Conservation (phyloP, 2,888 invertebrate genomes). For the Sthenelais limicola region DNA sequence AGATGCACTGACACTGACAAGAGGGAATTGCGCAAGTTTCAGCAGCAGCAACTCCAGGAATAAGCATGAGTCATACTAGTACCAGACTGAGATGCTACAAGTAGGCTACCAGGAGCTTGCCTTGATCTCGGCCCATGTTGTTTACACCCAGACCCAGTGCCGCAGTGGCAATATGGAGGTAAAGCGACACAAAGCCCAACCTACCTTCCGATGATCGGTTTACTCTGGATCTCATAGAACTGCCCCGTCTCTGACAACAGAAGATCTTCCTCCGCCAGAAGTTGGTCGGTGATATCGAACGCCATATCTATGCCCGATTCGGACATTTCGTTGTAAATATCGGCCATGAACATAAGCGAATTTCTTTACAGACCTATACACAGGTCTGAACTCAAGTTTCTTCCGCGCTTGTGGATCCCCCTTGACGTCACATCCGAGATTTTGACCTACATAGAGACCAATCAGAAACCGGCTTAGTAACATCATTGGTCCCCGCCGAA, state of each 20-base stretch:
- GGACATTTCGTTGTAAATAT: constrained; percentile 1
- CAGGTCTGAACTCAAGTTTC: not conserved
- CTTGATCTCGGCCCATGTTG: too few species aligned
- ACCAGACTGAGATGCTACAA: too few species aligned
- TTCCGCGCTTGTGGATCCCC: not conserved
- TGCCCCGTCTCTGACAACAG: constrained; percentile 27
- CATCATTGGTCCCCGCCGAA: too few species aligned
- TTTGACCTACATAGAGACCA: constrained; percentile 2
- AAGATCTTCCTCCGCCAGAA: constrained; percentile 8
- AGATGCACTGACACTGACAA: too few species aligned
- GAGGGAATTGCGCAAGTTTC: too few species aligned
- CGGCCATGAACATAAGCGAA: too few species aligned
- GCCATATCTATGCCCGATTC: constrained; percentile 34
- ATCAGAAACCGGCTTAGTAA: not conserved
- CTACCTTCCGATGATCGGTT: constrained; percentile 31
- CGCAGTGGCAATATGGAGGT: too few species aligned
- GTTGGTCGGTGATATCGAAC: constrained; percentile 22
- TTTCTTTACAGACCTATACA: not conserved
- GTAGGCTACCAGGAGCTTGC: too few species aligned
- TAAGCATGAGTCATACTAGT: too few species aligned
- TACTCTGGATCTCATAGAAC: constrained; percentile 29
- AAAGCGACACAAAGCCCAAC: too few species aligned
- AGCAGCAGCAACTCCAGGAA: too few species aligned
- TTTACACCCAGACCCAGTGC: too few species aligned
- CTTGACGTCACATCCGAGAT: constrained; percentile 17